Evolutionary conservation across 2,797 vertebrate species (phyloP), one percentile per base, ranked within the genome.

Genomic region (Perodicticus potto): DNA sequence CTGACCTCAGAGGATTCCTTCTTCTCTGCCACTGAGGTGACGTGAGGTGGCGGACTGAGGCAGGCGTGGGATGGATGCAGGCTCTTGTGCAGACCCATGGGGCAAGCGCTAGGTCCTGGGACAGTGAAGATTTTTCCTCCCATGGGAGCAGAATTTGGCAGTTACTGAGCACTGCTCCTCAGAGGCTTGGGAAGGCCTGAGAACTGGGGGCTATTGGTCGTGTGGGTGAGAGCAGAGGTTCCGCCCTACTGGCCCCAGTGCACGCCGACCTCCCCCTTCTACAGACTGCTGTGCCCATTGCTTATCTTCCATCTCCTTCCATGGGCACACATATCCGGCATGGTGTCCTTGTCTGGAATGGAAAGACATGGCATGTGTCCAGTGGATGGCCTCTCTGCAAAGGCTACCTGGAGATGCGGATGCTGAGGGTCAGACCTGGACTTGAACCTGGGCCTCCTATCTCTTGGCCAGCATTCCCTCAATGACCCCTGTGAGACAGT

Each of bases 1-100:
- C 98, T 99, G 43, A 96, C 98, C 34, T 99, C 99, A 0, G 99
- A 99, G 2, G 99, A 99, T 8, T 99, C 99, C 78, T 99, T 99
- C 97, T 99, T 99, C 98, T 99, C 99, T 0, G 99, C 99, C 49
- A 99, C 99, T 2, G 99, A 99, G 99, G 99, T 99, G 86, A 96
- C 63, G 34, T 0, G 16, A 23, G 37, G 2, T 22, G 2, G 81
- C 67, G 20, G 4, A 7, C 25, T 25, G 4, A 43, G 55, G 14
- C 16, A 0, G 23, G 84, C 5, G 27, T 4, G 23, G 59, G 20
- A 34, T 20, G 69, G 19, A 40, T 65, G 81, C 25, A 37, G 20
- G 57, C 37, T 45, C n/a, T 61, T 3, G 20, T 5, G 34, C n/a
- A 1, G 6, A 23, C 49, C 43, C 29, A 13, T 3, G 4, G 37